phyloP scores from a whole-genome alignment of 2,888 invertebrate genomes.

The Micoletzkya japonica region DNA sequence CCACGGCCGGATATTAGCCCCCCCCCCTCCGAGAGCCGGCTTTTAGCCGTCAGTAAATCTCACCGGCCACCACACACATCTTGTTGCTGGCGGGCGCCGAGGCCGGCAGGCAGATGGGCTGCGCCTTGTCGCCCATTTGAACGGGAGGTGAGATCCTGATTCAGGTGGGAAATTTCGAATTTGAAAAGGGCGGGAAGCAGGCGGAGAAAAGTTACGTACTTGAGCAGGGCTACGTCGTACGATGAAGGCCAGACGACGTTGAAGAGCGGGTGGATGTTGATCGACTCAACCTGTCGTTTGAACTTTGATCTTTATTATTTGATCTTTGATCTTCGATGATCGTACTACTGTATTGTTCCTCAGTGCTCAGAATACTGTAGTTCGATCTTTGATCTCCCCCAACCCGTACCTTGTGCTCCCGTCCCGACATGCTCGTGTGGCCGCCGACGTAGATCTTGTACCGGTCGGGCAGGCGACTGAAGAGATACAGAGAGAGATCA shows the following conservation, averaged over 20 bases:
- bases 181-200: neutral
- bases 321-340: too few relatives aligned
- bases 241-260: constrained; percentile 42
- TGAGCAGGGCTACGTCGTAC: constrained; percentile 43
- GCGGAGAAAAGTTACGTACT: constrained; percentile 28
- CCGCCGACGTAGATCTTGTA: constrained; percentile 50
- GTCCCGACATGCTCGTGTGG: constrained; percentile 39
- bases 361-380: too few relatives aligned
- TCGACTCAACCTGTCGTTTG: constrained; percentile 31
- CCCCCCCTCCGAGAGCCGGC: neutral
- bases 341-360: too few relatives aligned
- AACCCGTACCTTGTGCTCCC: constrained; percentile 36
- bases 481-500: constrained; percentile 29
- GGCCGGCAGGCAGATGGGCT: constrained; percentile 47
- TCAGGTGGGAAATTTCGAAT: neutral
- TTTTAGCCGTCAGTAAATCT: neutral
- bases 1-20: neutral
- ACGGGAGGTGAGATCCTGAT: constrained; percentile 43
- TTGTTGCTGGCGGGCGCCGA: constrained; percentile 39
- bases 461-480: constrained; percentile 40
- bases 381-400: too few relatives aligned
- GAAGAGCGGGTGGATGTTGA: constrained; percentile 42
- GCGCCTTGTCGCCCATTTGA: constrained; percentile 31
- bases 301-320: too few relatives aligned
- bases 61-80: constrained; percentile 44